Evolutionary conservation across 2,888 invertebrate genomes (phyloP).

Genomic region (Lasioglossum villosulum): DNA sequence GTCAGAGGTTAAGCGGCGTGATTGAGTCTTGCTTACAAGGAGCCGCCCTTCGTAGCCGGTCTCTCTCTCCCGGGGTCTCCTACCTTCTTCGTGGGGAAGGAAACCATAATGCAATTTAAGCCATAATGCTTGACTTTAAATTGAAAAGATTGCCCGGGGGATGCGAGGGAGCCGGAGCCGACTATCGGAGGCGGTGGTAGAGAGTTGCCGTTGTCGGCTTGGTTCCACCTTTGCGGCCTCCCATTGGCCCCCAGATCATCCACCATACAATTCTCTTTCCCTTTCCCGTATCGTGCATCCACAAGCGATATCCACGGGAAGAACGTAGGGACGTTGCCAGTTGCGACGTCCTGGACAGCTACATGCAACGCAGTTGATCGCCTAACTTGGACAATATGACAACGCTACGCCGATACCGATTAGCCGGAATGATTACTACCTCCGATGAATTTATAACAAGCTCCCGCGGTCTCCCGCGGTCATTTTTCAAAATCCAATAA

Average conservation of each 20-base stretch:
- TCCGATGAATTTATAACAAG: no score
- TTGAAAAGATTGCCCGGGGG: constrained; percentile 85
- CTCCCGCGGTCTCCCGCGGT: neutral
- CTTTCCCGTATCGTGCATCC: constrained; percentile 13
- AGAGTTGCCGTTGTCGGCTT: constrained; percentile 50
- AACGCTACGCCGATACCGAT: constrained; percentile 47
- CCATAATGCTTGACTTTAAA: constrained; percentile 85
- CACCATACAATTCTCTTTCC: neutral
- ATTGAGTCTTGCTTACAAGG: constrained; percentile 84
- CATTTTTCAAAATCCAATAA: constrained; percentile 29
- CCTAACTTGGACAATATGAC: constrained; percentile 44
- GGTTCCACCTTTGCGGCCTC: constrained; percentile 20
- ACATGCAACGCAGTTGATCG: constrained; percentile 57
- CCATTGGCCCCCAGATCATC: neutral
- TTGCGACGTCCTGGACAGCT: constrained; percentile 17
- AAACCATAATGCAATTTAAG: constrained; percentile 84
- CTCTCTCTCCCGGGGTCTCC: constrained; percentile 48
- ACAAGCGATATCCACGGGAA: constrained; percentile 28
- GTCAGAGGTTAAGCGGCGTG: constrained; percentile 84
- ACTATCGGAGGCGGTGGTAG: constrained; percentile 46
- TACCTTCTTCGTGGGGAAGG: constrained; percentile 76
- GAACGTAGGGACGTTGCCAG: constrained; percentile 9
- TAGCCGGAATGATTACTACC: constrained; percentile 28
- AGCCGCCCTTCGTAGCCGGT: constrained; percentile 78
- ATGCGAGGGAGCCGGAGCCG: constrained; percentile 79